phyloP scores from a whole-genome alignment of 2,888 invertebrate species.

The Leucoma salicis region DNA sequence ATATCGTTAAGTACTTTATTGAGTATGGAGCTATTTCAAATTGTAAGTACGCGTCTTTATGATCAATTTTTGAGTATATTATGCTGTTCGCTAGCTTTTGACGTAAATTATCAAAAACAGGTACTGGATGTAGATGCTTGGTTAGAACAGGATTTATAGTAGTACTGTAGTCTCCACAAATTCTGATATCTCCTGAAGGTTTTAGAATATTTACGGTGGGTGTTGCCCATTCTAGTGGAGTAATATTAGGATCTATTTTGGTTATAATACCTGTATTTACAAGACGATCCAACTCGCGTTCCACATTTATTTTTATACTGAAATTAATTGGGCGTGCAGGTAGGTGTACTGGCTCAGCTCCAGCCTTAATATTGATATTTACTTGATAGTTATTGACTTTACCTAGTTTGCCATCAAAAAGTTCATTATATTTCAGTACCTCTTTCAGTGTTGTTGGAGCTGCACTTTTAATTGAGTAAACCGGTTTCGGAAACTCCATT shows the following conservation, averaged over 20 bases:
- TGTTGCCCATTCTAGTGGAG: neutral
- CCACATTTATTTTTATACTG: constrained; percentile 6
- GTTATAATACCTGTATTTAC: neutral
- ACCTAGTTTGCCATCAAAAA: constrained; percentile 10
- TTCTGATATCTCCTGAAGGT: neutral
- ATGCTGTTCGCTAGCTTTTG: constrained; percentile 4
- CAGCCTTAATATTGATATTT: neutral
- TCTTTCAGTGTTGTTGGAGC: neutral
- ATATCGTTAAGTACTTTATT: constrained; percentile 3
- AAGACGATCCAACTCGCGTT: constrained; percentile 8
- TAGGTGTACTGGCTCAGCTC: neutral
- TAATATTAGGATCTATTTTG: neutral
- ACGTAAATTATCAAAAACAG: constrained; percentile 12
- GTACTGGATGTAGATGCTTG: constrained; percentile 5
- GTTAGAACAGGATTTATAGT: neutral
- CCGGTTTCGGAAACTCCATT: constrained; percentile 7
- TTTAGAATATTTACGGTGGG: constrained; percentile 1
- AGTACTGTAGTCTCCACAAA: constrained; percentile 3
- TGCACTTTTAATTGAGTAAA: neutral
- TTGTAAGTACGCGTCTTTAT: neutral
- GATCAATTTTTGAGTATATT: neutral
- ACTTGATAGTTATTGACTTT: constrained; percentile 10
- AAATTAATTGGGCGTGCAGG: constrained; percentile 1
- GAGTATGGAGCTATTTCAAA: neutral
- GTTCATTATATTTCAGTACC: too few relatives aligned